Percentiles rank a stretch among this genome's conserved stretches.
Evolutionary conservation across 2,888 invertebrate species (phyloP).

Genomic region (Steinernema hermaphroditum): DNA sequence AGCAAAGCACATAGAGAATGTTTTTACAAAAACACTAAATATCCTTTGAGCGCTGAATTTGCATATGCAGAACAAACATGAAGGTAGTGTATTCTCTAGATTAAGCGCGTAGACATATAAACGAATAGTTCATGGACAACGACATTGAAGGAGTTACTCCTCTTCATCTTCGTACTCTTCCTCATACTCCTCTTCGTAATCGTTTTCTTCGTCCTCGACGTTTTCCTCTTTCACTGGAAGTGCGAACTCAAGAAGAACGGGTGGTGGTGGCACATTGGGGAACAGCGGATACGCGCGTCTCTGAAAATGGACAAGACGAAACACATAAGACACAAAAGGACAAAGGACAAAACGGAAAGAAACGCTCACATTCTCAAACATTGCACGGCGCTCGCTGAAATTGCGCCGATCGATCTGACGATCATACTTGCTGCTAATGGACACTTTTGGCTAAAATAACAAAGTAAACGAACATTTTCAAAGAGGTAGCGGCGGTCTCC

Average conservation of each 20-base stretch:
- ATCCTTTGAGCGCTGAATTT: not conserved
- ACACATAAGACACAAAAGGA: slow-evolving; percentile 2
- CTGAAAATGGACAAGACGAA: slow-evolving; percentile 43
- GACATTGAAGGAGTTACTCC: slow-evolving; percentile 31
- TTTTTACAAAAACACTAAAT: not conserved
- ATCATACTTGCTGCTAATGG: slow-evolving; percentile 96
- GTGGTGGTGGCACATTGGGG: slow-evolving; percentile 65
- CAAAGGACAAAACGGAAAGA: slow-evolving; percentile 3
- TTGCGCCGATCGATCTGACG: slow-evolving; percentile 89
- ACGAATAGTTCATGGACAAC: not conserved
- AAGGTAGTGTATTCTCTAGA: not conserved
- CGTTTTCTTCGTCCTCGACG: slow-evolving; percentile 51
- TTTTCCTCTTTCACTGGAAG: slow-evolving; percentile 25
- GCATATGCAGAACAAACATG: not conserved
- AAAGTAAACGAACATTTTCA: slow-evolving; percentile 39
- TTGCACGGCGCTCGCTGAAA: slow-evolving; percentile 62
- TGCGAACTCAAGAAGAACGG: slow-evolving; percentile 54
- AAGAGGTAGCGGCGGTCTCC: slow-evolving; percentile 50
- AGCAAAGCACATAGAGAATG: not conserved
- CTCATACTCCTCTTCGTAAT: slow-evolving; percentile 45
- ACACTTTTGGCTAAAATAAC: slow-evolving; percentile 42
- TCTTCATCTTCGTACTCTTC: slow-evolving; percentile 44
- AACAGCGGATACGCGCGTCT: slow-evolving; percentile 61
- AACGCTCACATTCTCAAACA: slow-evolving; percentile 61
- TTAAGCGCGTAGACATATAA: not conserved